Conservation (phyloP, 2,797 vertebrate species). For the Hylomyscus alleni region DNA sequence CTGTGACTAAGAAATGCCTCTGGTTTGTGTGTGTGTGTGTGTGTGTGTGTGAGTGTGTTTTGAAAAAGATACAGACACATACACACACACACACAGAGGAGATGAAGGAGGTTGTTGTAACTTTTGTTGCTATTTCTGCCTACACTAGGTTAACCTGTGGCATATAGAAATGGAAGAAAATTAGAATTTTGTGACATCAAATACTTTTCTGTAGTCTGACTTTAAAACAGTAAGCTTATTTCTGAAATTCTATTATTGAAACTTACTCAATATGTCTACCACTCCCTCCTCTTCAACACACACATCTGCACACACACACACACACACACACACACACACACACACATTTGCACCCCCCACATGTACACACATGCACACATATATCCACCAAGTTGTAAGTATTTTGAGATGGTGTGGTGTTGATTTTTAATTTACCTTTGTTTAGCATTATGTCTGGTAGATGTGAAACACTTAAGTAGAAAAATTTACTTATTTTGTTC, state of each 20-base stretch:
- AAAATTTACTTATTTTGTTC: not conserved
- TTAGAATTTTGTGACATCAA: not conserved
- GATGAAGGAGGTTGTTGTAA: not conserved
- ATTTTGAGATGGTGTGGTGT: not conserved
- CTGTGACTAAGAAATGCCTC: not conserved
- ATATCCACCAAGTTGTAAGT: not conserved
- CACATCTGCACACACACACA: not conserved
- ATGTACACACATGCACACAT: not conserved
- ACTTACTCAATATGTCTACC: not conserved
- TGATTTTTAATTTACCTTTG: not conserved
- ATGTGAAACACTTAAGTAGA: not conserved
- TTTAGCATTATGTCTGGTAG: not conserved
- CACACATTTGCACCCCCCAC: not conserved
- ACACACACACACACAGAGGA: not conserved
- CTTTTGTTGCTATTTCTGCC: not conserved
- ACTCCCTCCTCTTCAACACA: not conserved
- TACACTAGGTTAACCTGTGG: not conserved
- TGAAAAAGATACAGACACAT: not conserved
- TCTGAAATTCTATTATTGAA: constrained; percentile 2
- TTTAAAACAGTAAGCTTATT: not conserved
- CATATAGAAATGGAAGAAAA: not conserved
- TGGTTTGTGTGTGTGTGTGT: not conserved
- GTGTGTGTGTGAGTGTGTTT: not conserved
- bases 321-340: not conserved
- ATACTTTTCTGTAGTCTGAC: not conserved